Evolutionary conservation across 1,140 invertebrate genomes (phyloP).

Genomic region (Scaptodrosophila lebanonensis): DNA sequence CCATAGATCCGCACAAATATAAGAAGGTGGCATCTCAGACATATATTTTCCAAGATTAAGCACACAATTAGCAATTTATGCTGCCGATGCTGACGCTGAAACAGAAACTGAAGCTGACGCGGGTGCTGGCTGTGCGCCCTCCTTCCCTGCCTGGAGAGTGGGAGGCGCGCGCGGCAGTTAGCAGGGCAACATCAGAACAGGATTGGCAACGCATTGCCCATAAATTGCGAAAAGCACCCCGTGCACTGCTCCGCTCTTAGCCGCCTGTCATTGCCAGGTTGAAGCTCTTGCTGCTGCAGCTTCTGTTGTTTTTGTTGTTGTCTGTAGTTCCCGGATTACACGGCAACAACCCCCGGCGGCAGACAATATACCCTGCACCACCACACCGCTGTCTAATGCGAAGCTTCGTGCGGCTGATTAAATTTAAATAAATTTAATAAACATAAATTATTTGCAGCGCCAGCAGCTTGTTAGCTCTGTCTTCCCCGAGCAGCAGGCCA

Average conservation of each 20-base stretch:
- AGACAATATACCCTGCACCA: background rate
- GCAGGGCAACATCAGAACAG: conserved; percentile 33
- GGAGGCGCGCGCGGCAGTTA: conserved; percentile 29
- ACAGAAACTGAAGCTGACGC: too few species aligned
- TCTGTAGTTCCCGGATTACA: too few species aligned
- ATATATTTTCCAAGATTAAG: conserved; percentile 71
- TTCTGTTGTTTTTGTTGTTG: background rate
- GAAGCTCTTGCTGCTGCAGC: conserved; percentile 16
- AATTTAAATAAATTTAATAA: conserved; percentile 77
- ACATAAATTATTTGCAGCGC: conserved; percentile 74
- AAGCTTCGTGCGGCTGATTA: conserved; percentile 67
- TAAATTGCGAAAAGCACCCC: conserved; percentile 66
- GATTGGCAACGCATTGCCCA: conserved; percentile 66
- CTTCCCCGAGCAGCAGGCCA: conserved; percentile 45
- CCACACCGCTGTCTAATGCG: conserved; percentile 7
- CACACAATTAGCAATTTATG: conserved; percentile 70
- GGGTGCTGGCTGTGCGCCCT: too few species aligned
- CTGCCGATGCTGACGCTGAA: conserved; percentile 7
- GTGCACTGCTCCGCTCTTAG: background rate
- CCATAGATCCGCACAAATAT: too few species aligned
- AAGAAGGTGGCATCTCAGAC: too few species aligned
- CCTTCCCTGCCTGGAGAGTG: too few species aligned
- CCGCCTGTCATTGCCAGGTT: conserved; percentile 23
- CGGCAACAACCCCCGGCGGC: background rate
- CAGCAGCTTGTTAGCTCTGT: conserved; percentile 20